Percentiles rank a stretch among this genome's conserved stretches.
Conservation (phyloP, 2,888 invertebrate genomes). For the Agelastica alni region DNA sequence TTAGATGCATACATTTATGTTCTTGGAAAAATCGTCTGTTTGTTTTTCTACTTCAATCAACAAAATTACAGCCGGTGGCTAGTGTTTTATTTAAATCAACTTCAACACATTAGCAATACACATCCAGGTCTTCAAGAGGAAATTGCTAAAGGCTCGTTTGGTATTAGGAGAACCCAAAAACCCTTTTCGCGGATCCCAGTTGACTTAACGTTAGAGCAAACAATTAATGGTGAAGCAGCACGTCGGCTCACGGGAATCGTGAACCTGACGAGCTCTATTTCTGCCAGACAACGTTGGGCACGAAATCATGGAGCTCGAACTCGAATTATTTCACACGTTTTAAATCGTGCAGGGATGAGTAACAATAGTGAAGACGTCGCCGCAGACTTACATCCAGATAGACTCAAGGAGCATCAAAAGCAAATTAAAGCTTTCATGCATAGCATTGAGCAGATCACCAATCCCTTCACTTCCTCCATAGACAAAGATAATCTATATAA, state of each 20-base stretch:
- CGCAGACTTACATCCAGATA: neutral
- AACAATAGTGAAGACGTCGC: neutral
- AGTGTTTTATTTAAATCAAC: conserved; percentile 20
- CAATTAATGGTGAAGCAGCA: conserved; percentile 32
- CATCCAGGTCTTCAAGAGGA: conserved; percentile 33
- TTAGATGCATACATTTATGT: conserved; percentile 33
- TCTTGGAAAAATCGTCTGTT: conserved; percentile 32
- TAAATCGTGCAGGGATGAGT: too few relatives aligned
- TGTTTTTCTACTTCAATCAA: conserved; percentile 39
- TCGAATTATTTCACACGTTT: too few relatives aligned
- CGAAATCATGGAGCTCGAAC: too few relatives aligned
- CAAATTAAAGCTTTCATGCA: conserved; percentile 2
- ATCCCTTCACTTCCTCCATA: conserved; percentile 9
- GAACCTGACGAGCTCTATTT: conserved; percentile 1
- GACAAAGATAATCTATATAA: conserved; percentile 14
- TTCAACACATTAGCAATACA: conserved; percentile 29
- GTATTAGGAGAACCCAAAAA: conserved; percentile 36
- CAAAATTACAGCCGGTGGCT: conserved; percentile 31
- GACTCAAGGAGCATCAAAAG: conserved; percentile 1
- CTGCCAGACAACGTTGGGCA: too few relatives aligned
- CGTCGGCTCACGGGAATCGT: neutral
- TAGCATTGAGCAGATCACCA: neutral
- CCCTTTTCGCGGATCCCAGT: conserved; percentile 33
- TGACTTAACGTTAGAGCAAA: conserved; percentile 34
- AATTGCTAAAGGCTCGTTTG: conserved; percentile 33